Evolutionary conservation across 2,113 vertebrate genomes (phyloP), one percentile per base, ranked within the genome.

Genomic region (Piprites chloris): DNA sequence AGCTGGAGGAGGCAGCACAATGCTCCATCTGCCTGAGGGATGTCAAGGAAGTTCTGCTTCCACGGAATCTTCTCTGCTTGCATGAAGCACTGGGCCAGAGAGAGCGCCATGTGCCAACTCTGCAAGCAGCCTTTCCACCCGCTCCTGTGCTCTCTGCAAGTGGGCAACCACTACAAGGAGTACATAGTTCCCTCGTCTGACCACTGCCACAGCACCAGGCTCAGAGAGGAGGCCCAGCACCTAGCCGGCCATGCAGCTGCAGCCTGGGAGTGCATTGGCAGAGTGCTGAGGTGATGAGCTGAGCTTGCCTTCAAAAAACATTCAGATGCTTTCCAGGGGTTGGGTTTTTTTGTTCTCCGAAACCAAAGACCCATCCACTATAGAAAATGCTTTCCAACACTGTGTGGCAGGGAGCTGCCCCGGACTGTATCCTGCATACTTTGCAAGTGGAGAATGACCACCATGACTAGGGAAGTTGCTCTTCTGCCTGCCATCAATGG

Each of bases 281-380:
- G 28, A 16, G 24, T 0, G 0, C 9, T 55, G 35, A 0, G 2
- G 19, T 2, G 15, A 42, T 55, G 35, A 0, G 2, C 16, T 2
- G 15, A 42, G 46, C 39, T 67, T 79, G 47, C 7, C 19, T 32
- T 59, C 20, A 44, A 4, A 32, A 49, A 85, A 28, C 10, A 50
- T 17, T 8, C 10, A 35, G 28, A 17, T 72, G 28, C 37, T 82
- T 59, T 58, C 27, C 53, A 67, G 21, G 37, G 7, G 11, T 9
- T 32, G 8, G 2, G 28, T 32, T 30, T 37, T 14, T 58, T 35
- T 9, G 15, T 37, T 78, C 7, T 44, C 19, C 8, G 8, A 20
- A 39, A 35, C 8, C 7, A 23, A 23, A 44, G 16, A 44, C 14
- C 7, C 13, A 42, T 8, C 11, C 7, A 9, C 16, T 67, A 9